phyloP scores from a whole-genome alignment of 2,113 vertebrate species.

The Chascanopsetta lugubris region DNA sequence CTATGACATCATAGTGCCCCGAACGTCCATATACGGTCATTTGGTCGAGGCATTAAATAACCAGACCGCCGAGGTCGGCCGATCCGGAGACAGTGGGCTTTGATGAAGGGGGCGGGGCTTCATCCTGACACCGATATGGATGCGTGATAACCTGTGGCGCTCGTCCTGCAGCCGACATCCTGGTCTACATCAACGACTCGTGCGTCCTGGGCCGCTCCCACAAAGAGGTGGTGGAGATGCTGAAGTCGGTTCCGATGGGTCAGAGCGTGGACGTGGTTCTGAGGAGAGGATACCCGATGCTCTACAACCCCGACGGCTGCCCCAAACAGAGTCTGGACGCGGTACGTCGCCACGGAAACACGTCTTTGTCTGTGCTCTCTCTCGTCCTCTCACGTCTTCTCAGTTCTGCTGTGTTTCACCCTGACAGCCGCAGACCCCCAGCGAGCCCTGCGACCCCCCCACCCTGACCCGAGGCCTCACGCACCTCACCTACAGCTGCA shows the following conservation, averaged over 20 bases:
- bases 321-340: constrained; percentile 78
- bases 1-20: too few species aligned
- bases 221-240: constrained; percentile 83
- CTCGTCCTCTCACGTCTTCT: not conserved
- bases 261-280: constrained; percentile 75
- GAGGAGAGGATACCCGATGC: constrained; percentile 75
- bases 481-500: constrained; percentile 67
- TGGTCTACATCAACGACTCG: constrained; percentile 81
- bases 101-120: too few species aligned
- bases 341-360: constrained; percentile 4
- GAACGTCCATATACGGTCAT: too few species aligned
- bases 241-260: constrained; percentile 79
- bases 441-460: constrained; percentile 27
- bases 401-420: not conserved
- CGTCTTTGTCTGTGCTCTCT: not conserved
- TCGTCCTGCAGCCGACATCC: constrained; percentile 77
- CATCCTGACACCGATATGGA: not conserved
- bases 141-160: not conserved
- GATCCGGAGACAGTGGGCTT: too few species aligned
- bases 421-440: constrained; percentile 51
- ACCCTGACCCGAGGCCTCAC: constrained; percentile 20
- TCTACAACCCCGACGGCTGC: constrained; percentile 82
- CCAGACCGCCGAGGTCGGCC: too few species aligned
- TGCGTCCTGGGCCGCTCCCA: constrained; percentile 82
- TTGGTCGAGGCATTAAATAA: too few species aligned